phyloP scores from a whole-genome alignment of 2,113 vertebrate genomes.

The Fulica atra region DNA sequence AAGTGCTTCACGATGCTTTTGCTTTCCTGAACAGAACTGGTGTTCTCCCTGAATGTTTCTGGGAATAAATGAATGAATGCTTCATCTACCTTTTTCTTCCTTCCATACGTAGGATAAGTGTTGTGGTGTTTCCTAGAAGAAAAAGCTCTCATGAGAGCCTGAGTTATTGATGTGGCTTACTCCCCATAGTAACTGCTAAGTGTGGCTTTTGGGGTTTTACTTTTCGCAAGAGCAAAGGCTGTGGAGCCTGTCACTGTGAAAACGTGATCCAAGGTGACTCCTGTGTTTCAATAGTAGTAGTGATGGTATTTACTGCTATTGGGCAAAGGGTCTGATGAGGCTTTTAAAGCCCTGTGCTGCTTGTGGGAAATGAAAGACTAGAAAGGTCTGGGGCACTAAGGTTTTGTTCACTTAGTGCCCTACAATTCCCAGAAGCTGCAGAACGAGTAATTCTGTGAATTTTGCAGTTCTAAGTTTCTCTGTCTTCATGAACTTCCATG shows the following conservation, averaged over 20 bases:
- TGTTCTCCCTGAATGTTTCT: neutral
- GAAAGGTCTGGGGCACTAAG: rapidly evolving
- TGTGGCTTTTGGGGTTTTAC: too few relatives aligned
- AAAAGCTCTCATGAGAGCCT: neutral
- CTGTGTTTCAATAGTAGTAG: rapidly evolving
- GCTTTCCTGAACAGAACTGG: neutral
- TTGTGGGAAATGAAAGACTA: neutral
- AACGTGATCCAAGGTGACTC: rapidly evolving
- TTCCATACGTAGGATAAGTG: rapidly evolving
- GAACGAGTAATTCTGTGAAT: rapidly evolving
- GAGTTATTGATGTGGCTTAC: neutral
- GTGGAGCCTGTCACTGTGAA: rapidly evolving
- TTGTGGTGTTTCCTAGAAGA: neutral
- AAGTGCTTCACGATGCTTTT: neutral
- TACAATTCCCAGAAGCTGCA: neutral
- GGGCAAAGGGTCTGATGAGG: too few relatives aligned
- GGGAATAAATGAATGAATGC: neutral
- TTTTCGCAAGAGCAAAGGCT: neutral
- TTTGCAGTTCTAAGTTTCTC: rapidly evolving
- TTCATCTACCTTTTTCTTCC: neutral
- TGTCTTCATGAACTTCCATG: neutral
- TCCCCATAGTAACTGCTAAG: neutral
- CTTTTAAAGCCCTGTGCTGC: neutral
- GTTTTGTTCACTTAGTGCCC: rapidly evolving
- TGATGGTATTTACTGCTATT: neutral